These are phyloP conservation scores for Mesocricetus auratus DNA, from an alignment of 2,113 vertebrate genomes.

Conservation along the genomic window DNA sequence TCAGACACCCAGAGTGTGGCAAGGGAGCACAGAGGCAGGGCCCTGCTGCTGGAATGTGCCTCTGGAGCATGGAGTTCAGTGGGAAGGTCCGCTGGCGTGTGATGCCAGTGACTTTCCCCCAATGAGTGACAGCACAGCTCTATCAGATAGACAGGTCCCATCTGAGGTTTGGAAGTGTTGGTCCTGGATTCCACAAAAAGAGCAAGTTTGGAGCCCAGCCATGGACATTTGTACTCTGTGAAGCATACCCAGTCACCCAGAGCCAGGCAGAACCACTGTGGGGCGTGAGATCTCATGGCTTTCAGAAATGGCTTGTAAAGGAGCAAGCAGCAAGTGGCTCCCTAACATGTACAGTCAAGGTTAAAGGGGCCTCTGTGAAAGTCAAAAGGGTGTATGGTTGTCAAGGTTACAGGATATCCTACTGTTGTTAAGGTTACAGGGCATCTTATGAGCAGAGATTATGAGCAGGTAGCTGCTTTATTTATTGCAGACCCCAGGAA, in stretches of 20 bases:
- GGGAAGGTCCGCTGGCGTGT: too few species aligned
- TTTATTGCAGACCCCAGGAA: neutral
- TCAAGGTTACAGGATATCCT: neutral
- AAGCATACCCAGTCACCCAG: neutral
- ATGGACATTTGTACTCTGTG: too few species aligned
- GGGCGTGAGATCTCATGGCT: neutral
- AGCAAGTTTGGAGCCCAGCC: neutral
- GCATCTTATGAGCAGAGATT: neutral
- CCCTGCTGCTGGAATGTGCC: neutral
- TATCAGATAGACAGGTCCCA: accelerated
- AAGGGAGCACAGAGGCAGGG: neutral
- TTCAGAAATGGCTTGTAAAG: neutral
- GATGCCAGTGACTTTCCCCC: neutral
- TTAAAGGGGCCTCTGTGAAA: neutral
- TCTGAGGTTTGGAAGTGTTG: neutral
- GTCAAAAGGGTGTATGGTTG: neutral
- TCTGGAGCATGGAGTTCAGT: too few species aligned
- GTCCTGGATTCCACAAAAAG: neutral
- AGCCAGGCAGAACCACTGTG: neutral
- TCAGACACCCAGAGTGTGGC: neutral
- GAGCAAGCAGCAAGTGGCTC: neutral
- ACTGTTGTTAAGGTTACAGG: neutral
- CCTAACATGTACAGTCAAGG: neutral
- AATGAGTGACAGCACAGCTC: accelerated
- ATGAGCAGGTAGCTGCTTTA: neutral